Evolutionary conservation across 2,888 invertebrate genomes (phyloP), one percentile per base, ranked within the genome.

Genomic region (Ariolimax columbianus): DNA sequence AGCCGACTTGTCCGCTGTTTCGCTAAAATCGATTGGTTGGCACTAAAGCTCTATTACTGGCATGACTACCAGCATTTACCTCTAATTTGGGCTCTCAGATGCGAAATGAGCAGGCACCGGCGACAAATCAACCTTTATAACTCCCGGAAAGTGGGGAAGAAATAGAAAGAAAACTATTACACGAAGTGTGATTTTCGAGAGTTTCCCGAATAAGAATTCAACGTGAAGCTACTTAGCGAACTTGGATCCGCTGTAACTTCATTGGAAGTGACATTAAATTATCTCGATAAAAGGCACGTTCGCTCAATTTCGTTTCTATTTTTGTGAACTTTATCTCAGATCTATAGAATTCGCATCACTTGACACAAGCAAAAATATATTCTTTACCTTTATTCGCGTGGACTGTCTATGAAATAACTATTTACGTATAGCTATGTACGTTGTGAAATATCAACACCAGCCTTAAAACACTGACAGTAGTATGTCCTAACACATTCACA

Each of bases 21-120:
- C 19, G 43, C 79, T 30, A 68, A 47, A 79, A 79, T 79, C 79
- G 79, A 79, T 79, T 14, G 47, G 9, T 7, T 43, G 66, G 68
- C 79, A 68, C 36, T 79, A 43, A 79, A 59, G 68, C 43, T 79
- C 23, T 68, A 68, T 68, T 79, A 43, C 68, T 30, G 43, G 23
- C 19, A 40, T 23, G 68, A 68, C 40, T 63, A 40, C 43, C 43
- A 66, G 47, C 51, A 79, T 66, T 79, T 66, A 33, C 68, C 33
- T 30, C 79, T 40, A n/a, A 43, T 36, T 40, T 68, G 0, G 75
- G 51, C 51, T 75, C 40, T 23, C 33, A 75, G 33, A 75, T 75
- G 75, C 51, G 75, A 75, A 75, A 51, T 33, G 7, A 51, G 33
- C 14, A 33, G 6, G 23, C 23, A 33, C 23, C 30, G 19, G 30